A percentile compares a stretch with the other conserved stretches of the same genome.
These are phyloP conservation scores for Andrena chrysosceles DNA, from an alignment of 2,888 invertebrate species.

Conservation along the genomic window DNA sequence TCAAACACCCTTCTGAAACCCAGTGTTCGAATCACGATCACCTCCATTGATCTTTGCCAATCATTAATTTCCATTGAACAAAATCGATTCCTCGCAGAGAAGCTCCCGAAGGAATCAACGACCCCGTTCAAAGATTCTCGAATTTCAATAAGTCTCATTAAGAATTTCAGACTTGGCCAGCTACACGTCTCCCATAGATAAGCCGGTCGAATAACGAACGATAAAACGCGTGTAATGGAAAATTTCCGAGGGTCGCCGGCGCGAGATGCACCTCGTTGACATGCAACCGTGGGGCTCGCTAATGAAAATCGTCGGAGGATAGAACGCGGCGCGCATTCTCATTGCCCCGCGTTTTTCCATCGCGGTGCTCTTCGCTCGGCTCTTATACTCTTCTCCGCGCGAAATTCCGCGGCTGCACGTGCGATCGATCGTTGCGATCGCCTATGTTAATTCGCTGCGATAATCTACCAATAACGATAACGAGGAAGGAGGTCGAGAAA, in stretches of 20 bases:
- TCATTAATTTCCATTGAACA: too few species aligned
- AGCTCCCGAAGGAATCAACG: too few species aligned
- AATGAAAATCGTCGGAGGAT: background rate
- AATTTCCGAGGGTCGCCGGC: conserved; percentile 23
- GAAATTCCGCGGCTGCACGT: background rate
- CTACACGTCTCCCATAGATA: conserved; percentile 1
- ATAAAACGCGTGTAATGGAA: conserved; percentile 21
- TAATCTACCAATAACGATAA: conserved; percentile 31
- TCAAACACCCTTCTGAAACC: too few species aligned
- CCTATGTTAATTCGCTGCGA: conserved; percentile 2
- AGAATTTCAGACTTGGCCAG: background rate
- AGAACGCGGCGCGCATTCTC: background rate
- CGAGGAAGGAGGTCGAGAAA: conserved; percentile 17
- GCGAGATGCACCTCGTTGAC: background rate
- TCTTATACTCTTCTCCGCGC: background rate
- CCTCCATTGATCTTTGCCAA: too few species aligned
- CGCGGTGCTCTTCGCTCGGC: background rate
- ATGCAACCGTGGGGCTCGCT: background rate
- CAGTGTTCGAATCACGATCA: too few species aligned
- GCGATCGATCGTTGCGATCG: conserved; percentile 14
- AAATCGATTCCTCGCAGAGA: too few species aligned
- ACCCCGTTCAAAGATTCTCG: too few species aligned
- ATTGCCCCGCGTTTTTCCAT: background rate
- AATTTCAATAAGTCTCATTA: too few species aligned
- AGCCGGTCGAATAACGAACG: background rate